Evolutionary conservation across 2,113 vertebrate species (phyloP).

Genomic region (Cnemophilus loriae): DNA sequence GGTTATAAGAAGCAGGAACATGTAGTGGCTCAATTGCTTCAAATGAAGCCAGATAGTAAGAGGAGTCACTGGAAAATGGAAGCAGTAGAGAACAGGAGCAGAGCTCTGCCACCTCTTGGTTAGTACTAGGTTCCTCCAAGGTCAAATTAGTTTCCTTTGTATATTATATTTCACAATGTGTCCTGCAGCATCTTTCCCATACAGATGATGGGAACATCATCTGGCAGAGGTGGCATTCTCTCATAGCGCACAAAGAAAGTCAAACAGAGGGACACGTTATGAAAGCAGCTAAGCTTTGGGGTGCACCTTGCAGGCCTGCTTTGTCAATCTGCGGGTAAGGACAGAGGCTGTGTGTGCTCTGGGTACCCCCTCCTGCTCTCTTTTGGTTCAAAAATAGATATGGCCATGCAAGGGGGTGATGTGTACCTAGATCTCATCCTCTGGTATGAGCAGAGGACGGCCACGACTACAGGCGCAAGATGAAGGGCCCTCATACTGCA

Average conservation of each 20-base stretch:
- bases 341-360: neutral
- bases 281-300: neutral
- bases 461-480: rapidly evolving
- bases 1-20: neutral
- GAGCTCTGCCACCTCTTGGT: neutral
- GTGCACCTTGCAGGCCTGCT: neutral
- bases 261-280: neutral
- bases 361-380: neutral
- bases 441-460: neutral
- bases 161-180: neutral
- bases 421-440: neutral
- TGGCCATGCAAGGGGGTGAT: neutral
- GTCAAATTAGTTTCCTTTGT: neutral
- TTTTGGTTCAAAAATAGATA: neutral
- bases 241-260: neutral
- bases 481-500: neutral
- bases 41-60: neutral
- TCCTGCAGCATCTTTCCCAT: neutral
- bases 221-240: neutral
- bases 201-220: rapidly evolving
- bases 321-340: neutral
- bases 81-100: neutral
- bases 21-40: neutral
- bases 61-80: neutral
- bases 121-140: neutral